Conservation (phyloP, 1,140 invertebrate genomes). For the Bombus waltoni region DNA sequence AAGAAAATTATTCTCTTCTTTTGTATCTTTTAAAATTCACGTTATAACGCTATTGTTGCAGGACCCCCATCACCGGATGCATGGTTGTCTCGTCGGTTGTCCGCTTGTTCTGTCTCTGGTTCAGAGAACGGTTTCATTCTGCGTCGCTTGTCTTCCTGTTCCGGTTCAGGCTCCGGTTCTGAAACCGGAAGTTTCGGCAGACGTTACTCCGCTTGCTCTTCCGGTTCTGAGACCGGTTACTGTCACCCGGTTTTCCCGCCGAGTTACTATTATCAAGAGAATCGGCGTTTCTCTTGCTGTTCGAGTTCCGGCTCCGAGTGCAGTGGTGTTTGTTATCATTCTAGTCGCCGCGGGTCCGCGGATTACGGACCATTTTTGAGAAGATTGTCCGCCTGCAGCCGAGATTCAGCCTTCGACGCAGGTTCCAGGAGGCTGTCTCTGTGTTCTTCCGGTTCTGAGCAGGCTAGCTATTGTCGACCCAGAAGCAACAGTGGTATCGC, state of each 20-base stretch:
- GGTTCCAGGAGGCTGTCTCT: conserved; percentile 73
- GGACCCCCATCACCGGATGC: conserved; percentile 82
- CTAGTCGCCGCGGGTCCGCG: conserved; percentile 73
- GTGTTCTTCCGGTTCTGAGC: conserved; percentile 75
- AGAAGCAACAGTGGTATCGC: conserved; percentile 84
- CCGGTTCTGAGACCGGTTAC: conserved; percentile 78
- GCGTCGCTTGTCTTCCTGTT: conserved; percentile 76
- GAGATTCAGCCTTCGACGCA: conserved; percentile 80
- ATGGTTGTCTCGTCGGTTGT: conserved; percentile 86
- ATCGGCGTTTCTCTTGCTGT: conserved; percentile 78
- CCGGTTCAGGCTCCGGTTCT: conserved; percentile 79
- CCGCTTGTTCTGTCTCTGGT: conserved; percentile 84
- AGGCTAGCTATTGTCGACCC: conserved; percentile 75
- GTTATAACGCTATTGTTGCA: conserved; percentile 35
- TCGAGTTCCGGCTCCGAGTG: conserved; percentile 77
- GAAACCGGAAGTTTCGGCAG: conserved; percentile 79
- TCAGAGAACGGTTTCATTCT: conserved; percentile 78
- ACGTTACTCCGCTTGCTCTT: conserved; percentile 79
- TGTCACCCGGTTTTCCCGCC: conserved; percentile 74
- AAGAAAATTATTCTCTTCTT: neutral
- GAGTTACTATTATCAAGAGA: conserved; percentile 73
- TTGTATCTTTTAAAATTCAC: neutral
- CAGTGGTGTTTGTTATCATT: conserved; percentile 63
- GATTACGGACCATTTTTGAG: conserved; percentile 80
- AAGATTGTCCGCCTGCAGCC: conserved; percentile 83